Conservation (phyloP, 2,113 vertebrate species). For the Zosterops pallidus region DNA sequence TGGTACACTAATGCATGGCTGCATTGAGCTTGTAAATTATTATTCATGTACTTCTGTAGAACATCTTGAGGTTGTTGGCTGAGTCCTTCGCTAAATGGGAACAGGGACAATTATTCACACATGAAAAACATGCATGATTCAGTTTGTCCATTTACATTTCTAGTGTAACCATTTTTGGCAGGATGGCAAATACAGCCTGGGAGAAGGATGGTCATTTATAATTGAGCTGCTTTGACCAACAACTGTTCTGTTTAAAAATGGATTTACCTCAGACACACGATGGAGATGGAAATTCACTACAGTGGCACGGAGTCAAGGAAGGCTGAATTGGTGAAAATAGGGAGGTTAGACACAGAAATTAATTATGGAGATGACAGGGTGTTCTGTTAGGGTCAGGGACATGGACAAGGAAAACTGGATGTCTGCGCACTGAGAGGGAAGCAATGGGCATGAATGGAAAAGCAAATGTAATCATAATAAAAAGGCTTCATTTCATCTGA, state of each 20-base stretch:
- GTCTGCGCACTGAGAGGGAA: neutral
- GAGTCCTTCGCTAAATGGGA: conserved; percentile 11
- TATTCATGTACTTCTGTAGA: neutral
- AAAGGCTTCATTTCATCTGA: neutral
- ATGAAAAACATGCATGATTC: conserved; percentile 1
- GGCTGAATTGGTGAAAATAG: neutral
- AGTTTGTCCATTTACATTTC: neutral
- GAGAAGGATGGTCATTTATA: neutral
- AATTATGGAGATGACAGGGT: neutral
- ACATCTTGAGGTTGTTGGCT: conserved; percentile 7
- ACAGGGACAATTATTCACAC: conserved; percentile 8
- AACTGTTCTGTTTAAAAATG: neutral
- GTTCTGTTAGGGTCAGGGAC: neutral
- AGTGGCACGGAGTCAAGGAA: neutral
- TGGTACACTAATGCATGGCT: neutral
- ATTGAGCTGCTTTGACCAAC: neutral
- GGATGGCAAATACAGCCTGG: neutral
- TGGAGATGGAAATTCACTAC: neutral
- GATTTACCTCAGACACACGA: neutral
- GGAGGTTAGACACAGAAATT: neutral
- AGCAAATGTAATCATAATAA: neutral
- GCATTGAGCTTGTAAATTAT: neutral
- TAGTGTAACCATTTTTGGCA: neutral
- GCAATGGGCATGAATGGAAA: neutral
- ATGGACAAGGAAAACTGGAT: neutral